phyloP scores from a whole-genome alignment of 2,888 invertebrate species.

The Ptycholaimellus sp. region DNA sequence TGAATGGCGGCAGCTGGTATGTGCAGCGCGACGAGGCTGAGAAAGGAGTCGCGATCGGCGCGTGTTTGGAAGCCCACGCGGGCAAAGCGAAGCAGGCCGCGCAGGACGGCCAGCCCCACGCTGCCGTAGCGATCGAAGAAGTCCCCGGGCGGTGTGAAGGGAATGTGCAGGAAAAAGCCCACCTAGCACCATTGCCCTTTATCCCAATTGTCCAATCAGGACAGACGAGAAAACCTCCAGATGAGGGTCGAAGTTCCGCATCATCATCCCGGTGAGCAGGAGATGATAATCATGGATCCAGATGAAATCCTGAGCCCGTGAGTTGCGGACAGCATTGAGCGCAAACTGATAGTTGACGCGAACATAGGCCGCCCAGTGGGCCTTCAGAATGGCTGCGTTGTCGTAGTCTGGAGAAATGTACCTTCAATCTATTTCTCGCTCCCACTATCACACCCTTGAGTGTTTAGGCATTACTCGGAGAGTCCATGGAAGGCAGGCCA shows the following conservation, averaged over 20 bases:
- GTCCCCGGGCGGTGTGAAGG: constrained; percentile 16
- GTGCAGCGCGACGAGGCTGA: constrained; percentile 11
- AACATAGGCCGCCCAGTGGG: constrained; percentile 18
- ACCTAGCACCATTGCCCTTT: constrained; percentile 7
- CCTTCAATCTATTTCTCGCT: too few species aligned
- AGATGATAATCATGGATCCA: constrained; percentile 22
- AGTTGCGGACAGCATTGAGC: constrained; percentile 17
- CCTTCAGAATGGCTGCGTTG: constrained; percentile 12
- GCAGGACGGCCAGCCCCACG: constrained; percentile 15
- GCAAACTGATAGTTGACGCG: constrained; percentile 18
- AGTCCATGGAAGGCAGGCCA: constrained; percentile 22
- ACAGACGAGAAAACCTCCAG: constrained; percentile 17
- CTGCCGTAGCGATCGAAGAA: constrained; percentile 17
- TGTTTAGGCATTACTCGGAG: too few species aligned
- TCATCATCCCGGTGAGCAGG: constrained; percentile 18
- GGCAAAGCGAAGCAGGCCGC: constrained; percentile 15
- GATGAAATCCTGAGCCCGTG: constrained; percentile 17
- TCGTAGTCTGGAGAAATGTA: too few species aligned
- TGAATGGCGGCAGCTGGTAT: constrained; percentile 12
- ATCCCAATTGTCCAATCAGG: too few species aligned
- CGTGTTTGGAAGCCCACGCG: constrained; percentile 37
- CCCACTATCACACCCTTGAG: too few species aligned
- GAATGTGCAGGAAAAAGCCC: constrained; percentile 20
- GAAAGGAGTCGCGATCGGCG: constrained; percentile 14
- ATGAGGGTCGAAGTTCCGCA: constrained; percentile 15